phyloP scores from a whole-genome alignment of 2,888 invertebrate genomes.

The Cordilura impudica region DNA sequence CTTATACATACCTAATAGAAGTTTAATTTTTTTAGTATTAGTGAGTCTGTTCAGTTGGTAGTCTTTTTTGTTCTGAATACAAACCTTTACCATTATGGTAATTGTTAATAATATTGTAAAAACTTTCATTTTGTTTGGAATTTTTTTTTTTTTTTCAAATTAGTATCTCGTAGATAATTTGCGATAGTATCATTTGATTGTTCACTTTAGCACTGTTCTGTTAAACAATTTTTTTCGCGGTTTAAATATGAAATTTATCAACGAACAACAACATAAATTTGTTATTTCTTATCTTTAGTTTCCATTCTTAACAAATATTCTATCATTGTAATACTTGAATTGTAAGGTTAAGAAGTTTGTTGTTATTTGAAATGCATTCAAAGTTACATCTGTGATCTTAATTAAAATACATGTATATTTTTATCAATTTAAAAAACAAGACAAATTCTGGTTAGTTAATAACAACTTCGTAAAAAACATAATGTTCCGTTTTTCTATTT shows the following conservation, averaged over 20 bases:
- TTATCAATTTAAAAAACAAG: too few species aligned
- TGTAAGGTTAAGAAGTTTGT: not conserved
- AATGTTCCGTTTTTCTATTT: too few species aligned
- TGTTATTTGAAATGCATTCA: not conserved
- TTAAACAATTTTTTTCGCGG: not conserved
- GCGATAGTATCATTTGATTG: too few species aligned
- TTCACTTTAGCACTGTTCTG: not conserved
- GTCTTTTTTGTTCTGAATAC: not conserved
- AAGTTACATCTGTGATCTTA: too few species aligned
- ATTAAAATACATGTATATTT: too few species aligned
- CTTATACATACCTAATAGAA: not conserved
- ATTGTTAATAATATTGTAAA: not conserved
- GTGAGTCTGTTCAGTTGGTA: not conserved
- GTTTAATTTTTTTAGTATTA: not conserved
- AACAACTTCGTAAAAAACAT: too few species aligned
- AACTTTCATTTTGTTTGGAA: not conserved
- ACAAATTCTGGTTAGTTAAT: too few species aligned
- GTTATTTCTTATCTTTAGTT: not conserved
- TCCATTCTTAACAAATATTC: too few species aligned
- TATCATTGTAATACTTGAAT: not conserved
- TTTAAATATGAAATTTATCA: not conserved
- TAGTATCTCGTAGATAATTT: not conserved
- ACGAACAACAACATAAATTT: not conserved
- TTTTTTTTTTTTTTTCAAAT: not conserved
- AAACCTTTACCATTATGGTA: not conserved